Percentiles rank a stretch among this genome's conserved stretches.
phyloP scores from a whole-genome alignment of 2,888 invertebrate species.

The Eutolmus rufibarbis region DNA sequence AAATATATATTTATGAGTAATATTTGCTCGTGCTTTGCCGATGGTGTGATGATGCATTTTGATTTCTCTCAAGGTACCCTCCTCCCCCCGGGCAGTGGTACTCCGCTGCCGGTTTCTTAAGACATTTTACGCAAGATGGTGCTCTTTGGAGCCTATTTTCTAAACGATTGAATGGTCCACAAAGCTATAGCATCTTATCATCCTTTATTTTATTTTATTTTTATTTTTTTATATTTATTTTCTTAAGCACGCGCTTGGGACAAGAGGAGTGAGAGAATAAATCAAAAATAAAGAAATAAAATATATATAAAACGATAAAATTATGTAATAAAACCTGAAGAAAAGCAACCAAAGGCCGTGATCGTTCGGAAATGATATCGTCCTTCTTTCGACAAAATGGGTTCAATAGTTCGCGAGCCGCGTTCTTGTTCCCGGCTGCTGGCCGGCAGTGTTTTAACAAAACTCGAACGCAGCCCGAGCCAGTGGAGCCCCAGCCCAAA shows the following conservation, averaged over 20 bases:
- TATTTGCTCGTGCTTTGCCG: conserved; percentile 32
- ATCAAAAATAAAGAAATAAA: background rate
- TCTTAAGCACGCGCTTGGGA: background rate
- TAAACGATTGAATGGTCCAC: too few relatives aligned
- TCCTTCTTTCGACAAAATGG: background rate
- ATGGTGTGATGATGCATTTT: conserved; percentile 16
- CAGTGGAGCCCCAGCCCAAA: background rate
- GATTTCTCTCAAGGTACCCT: background rate
- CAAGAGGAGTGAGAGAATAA: background rate
- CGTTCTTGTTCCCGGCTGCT: background rate
- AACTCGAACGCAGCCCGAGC: background rate
- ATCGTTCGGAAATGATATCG: background rate
- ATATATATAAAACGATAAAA: background rate
- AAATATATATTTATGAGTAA: background rate
- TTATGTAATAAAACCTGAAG: background rate
- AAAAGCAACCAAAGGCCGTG: background rate
- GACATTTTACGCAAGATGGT: background rate
- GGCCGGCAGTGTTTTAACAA: background rate
- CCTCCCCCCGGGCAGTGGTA: too few relatives aligned
- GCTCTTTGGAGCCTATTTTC: too few relatives aligned
- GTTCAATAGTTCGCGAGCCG: conserved; percentile 15
- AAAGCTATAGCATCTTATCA: background rate
- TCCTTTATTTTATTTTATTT: background rate
- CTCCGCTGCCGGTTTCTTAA: background rate
- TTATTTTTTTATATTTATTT: background rate